Evolutionary conservation across 2,888 invertebrate genomes (phyloP), one percentile per base, ranked within the genome.

Genomic region (Morpho deidamia): DNA sequence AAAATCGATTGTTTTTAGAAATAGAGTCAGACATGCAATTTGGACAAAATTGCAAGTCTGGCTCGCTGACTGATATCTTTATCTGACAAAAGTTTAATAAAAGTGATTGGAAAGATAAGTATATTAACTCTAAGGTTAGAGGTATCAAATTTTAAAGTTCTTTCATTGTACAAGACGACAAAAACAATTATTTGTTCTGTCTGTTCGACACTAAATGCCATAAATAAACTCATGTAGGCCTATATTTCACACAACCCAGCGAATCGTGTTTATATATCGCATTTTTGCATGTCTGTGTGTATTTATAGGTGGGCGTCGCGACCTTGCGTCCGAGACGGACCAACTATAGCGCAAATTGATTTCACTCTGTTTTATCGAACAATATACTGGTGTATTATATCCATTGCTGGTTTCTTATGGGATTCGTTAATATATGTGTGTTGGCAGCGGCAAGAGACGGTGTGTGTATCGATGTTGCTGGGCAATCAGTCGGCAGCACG

Each of bases 221-320:
- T 23, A 23, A 23, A 23, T 44, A 35, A 11, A 10, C 4, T 1
- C 12, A n/a, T 10, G 4, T 49, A 49, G 49, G 49, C 49, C 49
- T 43, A 37, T 23, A 43, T 42, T 23, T 32, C 14, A 32, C 49
- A 11, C 12, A 42, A 8, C 23, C 32, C 12, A 7, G 35, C 34
- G 35, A 32, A 11, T 12, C 51, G 11, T 44, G 53, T 53, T 51
- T 58, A 45, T 47, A 46, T 56, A 56, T 48, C 43, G 52, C 78
- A 85, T 84, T 83, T 87, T 84, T 85, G 81, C 80, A 79, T 85
- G 85, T 79, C 83, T 83, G 83, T 63, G 79, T 83, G 72, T 87
- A 86, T 87, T 84, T 84, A 81, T 86, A 86, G 63, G 83, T 83
- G 74, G 86, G 85, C 66, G 72, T 76, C 81, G 70, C 78, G 73